Conservation (phyloP, 2,888 invertebrate genomes). For the Pycnomerus fuliginosus region DNA sequence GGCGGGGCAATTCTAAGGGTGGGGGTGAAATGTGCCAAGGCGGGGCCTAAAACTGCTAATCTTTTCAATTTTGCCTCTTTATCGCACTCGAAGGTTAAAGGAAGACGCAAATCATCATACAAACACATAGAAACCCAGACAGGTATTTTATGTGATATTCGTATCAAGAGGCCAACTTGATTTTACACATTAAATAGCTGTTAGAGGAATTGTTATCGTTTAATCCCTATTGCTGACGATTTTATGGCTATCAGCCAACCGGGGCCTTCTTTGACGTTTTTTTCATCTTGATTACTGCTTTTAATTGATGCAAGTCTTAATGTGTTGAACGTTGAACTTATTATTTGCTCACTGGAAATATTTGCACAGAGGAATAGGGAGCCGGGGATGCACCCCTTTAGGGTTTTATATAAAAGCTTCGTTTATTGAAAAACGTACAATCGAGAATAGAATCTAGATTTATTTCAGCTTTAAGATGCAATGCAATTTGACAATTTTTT, state of each 20-base stretch:
- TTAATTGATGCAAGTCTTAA: no score
- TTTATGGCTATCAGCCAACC: background rate
- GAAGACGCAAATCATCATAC: slow-evolving; percentile 3
- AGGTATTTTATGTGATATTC: slow-evolving; percentile 40
- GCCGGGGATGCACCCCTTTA: no score
- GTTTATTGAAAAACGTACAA: no score
- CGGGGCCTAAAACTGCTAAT: slow-evolving; percentile 12
- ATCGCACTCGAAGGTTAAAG: slow-evolving; percentile 15
- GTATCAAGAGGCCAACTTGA: slow-evolving; percentile 43
- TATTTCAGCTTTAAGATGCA: no score
- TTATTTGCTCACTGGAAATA: no score
- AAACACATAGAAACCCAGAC: slow-evolving; percentile 5
- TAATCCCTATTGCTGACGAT: slow-evolving; percentile 30
- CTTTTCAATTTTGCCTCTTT: slow-evolving; percentile 7
- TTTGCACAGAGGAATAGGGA: no score
- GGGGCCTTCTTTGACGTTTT: no score
- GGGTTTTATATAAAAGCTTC: no score
- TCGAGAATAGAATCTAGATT: no score
- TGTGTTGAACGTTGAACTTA: no score
- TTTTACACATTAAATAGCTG: slow-evolving; percentile 46
- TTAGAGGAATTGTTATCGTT: slow-evolving; percentile 38
- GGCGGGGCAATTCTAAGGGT: slow-evolving; percentile 12
- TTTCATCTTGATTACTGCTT: no score
- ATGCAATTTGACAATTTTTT: no score
- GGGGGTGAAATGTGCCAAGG: slow-evolving; percentile 10